Evolutionary conservation across 2,797 vertebrate species (phyloP).

Genomic region (Tokudaia tokunoshimensis): DNA sequence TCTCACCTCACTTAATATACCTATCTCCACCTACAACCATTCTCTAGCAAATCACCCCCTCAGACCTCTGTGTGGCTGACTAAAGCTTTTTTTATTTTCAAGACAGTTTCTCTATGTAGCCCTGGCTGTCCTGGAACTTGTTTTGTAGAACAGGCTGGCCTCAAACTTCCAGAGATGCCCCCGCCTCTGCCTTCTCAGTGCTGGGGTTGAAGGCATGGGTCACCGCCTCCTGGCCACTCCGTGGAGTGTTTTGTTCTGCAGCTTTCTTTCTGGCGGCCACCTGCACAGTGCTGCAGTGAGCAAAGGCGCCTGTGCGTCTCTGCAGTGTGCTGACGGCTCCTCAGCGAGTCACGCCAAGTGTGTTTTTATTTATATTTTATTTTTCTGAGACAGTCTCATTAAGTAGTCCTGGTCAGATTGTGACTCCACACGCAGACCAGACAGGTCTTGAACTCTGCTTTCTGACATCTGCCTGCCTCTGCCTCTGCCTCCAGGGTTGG

Average conservation of each 20-base stretch:
- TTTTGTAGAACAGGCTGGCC: background rate
- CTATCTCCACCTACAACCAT: background rate
- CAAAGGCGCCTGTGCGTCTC: background rate
- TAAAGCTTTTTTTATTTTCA: background rate
- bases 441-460: background rate
- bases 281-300: background rate
- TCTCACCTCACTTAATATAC: background rate
- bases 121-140: background rate
- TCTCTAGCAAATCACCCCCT: background rate
- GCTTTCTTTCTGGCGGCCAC: no score
- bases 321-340: background rate
- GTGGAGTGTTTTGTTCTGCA: background rate
- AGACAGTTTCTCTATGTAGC: background rate
- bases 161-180: background rate
- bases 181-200: background rate
- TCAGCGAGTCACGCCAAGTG: background rate
- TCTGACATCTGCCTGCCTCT: background rate
- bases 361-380: background rate
- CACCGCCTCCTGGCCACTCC: background rate
- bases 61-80: background rate
- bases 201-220: background rate
- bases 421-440: background rate
- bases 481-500: background rate
- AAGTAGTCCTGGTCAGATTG: background rate
- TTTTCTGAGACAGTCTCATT: background rate